A percentile compares a stretch with the other conserved stretches of the same genome.
Evolutionary conservation across 2,797 vertebrate genomes (phyloP).

Genomic region (Syngnathus rostellatus): DNA sequence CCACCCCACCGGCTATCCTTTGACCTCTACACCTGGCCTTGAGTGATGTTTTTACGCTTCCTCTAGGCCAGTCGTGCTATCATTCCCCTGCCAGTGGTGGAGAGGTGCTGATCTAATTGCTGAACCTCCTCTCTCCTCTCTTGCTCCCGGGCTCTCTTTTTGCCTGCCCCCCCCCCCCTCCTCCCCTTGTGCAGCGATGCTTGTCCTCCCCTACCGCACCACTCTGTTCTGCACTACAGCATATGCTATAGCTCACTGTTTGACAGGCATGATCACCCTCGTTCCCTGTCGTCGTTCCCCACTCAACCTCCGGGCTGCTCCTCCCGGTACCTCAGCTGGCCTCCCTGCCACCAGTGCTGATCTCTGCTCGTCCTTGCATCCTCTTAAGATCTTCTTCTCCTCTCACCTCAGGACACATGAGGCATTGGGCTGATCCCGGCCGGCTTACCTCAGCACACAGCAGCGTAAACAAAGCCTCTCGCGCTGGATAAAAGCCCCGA

Average conservation of each 20-base stretch:
- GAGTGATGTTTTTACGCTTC: constrained; percentile 11
- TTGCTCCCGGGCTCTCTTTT: no score
- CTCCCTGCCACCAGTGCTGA: constrained; percentile 48
- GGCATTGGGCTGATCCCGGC: constrained; percentile 49
- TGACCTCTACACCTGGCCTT: constrained; percentile 53
- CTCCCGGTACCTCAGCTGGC: constrained; percentile 56
- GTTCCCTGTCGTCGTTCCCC: constrained; percentile 40
- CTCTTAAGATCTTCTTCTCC: constrained; percentile 48
- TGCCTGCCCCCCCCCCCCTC: constrained; percentile 14
- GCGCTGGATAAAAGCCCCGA: constrained; percentile 40
- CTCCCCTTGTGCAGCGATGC: constrained; percentile 54
- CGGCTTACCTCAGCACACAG: constrained; percentile 46
- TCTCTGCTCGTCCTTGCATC: constrained; percentile 54
- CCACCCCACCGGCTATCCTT: constrained; percentile 29
- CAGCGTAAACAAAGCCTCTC: constrained; percentile 37
- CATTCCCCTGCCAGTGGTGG: constrained; percentile 26
- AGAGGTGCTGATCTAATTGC: constrained; percentile 44
- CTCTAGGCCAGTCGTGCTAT: constrained; percentile 47
- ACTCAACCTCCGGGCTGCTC: constrained; percentile 55
- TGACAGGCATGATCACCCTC: constrained; percentile 60
- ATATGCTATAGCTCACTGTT: constrained; percentile 66
- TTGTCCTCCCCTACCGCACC: constrained; percentile 62
- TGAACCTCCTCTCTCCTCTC: constrained; percentile 21
- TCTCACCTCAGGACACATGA: constrained; percentile 46
- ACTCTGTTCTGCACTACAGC: constrained; percentile 61